Evolutionary conservation across 1,140 invertebrate genomes (phyloP).

Genomic region (Bombus polaris): DNA sequence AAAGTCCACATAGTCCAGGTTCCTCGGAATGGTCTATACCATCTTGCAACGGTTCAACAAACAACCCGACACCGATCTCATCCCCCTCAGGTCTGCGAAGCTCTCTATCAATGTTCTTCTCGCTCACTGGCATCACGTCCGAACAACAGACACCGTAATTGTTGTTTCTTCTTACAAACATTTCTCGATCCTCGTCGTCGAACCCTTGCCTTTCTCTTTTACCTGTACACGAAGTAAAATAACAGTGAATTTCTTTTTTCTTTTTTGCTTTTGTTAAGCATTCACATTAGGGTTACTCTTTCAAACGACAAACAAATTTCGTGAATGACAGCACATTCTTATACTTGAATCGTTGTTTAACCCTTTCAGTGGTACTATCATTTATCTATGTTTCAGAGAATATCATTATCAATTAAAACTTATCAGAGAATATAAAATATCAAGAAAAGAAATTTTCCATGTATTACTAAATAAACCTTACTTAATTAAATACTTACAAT

Average conservation of each 20-base stretch:
- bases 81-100: conserved; percentile 77
- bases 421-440: no score
- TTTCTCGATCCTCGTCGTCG: neutral
- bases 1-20: conserved; percentile 71
- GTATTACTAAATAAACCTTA: neutral
- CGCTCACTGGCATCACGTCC: conserved; percentile 75
- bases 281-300: no score
- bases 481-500: neutral
- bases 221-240: neutral
- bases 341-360: neutral
- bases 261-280: neutral
- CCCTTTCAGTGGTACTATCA: neutral
- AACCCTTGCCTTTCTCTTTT: neutral
- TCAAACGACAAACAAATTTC: neutral
- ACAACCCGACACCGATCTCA: conserved; percentile 59
- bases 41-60: conserved; percentile 69
- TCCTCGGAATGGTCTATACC: conserved; percentile 77
- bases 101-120: conserved; percentile 80
- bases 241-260: neutral
- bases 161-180: conserved; percentile 71
- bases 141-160: conserved; percentile 79
- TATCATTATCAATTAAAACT: no score
- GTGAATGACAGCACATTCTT: neutral
- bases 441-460: neutral
- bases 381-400: neutral